Percentiles rank a stretch among this genome's conserved stretches.
Conservation (phyloP, 2,888 invertebrate genomes). For the Tetragonula carbonaria region DNA sequence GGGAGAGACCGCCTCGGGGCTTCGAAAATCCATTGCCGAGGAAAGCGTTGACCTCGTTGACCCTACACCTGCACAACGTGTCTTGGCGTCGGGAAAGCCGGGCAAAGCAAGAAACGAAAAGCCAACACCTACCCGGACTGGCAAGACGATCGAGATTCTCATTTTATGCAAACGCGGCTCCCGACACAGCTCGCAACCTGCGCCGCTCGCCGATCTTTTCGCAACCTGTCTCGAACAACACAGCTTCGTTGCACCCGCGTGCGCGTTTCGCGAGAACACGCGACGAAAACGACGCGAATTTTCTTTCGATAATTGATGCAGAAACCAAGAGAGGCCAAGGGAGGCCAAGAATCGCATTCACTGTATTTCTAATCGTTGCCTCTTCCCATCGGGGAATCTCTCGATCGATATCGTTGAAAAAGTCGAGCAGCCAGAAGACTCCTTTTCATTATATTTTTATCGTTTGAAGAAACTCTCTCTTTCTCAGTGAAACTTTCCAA, state of each 20-base stretch:
- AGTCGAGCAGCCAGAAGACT: too few relatives aligned
- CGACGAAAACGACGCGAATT: background rate
- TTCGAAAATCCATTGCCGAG: conserved; percentile 53
- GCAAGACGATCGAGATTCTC: conserved; percentile 61
- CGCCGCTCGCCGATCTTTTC: conserved; percentile 66
- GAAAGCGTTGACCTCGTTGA: conserved; percentile 62
- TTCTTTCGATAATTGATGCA: background rate
- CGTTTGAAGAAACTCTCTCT: too few relatives aligned
- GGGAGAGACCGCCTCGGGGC: conserved; percentile 38
- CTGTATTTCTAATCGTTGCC: too few relatives aligned
- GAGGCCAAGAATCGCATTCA: too few relatives aligned
- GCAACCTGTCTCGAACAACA: conserved; percentile 60
- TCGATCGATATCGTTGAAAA: too few relatives aligned
- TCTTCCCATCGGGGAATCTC: too few relatives aligned
- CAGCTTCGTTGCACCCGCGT: background rate
- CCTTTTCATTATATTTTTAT: too few relatives aligned
- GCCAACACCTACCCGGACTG: background rate
- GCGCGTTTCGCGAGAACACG: conserved; percentile 27
- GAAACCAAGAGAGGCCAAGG: too few relatives aligned
- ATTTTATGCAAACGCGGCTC: conserved; percentile 74
- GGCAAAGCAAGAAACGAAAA: conserved; percentile 6
- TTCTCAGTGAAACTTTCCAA: too few relatives aligned
- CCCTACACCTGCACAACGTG: background rate
- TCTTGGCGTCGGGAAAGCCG: conserved; percentile 21
- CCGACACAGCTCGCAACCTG: conserved; percentile 68